These are phyloP conservation scores for Sebastes variabilis DNA, from an alignment of 2,797 vertebrate genomes.

Conservation along the genomic window DNA sequence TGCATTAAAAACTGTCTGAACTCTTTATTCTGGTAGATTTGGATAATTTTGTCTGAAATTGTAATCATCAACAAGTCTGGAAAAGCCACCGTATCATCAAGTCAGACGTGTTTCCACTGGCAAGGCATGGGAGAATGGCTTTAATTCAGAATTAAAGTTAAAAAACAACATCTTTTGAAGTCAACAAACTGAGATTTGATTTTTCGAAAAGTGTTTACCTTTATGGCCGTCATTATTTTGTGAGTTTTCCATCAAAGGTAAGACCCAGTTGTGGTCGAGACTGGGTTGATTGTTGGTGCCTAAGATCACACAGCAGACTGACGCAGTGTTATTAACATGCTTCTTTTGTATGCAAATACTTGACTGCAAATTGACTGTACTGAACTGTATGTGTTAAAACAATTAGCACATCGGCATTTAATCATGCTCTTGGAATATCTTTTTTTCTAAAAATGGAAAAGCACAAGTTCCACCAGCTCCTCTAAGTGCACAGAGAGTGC, in stretches of 20 bases:
- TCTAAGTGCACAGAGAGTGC: neutral
- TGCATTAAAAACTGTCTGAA: neutral
- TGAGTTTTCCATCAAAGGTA: neutral
- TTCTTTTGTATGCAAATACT: constrained; percentile 10
- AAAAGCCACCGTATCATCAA: neutral
- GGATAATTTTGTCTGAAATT: neutral
- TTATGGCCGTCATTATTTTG: neutral
- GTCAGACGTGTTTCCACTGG: neutral
- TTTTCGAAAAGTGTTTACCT: neutral
- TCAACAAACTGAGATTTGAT: neutral
- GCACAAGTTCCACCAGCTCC: neutral
- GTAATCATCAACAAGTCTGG: neutral
- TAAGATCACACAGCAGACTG: constrained; percentile 13
- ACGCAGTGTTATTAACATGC: neutral
- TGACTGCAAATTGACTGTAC: neutral
- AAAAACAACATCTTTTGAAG: neutral
- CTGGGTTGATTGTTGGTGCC: neutral
- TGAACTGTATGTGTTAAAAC: constrained; percentile 2
- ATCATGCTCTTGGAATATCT: neutral
- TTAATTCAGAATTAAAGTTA: neutral
- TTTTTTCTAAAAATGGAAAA: neutral
- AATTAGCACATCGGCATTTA: constrained; percentile 18
- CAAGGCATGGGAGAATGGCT: neutral
- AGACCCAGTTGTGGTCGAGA: neutral
- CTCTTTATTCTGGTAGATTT: neutral